These are phyloP conservation scores for Piprites chloris DNA, from an alignment of 2,113 vertebrate genomes.

Conservation along the genomic window DNA sequence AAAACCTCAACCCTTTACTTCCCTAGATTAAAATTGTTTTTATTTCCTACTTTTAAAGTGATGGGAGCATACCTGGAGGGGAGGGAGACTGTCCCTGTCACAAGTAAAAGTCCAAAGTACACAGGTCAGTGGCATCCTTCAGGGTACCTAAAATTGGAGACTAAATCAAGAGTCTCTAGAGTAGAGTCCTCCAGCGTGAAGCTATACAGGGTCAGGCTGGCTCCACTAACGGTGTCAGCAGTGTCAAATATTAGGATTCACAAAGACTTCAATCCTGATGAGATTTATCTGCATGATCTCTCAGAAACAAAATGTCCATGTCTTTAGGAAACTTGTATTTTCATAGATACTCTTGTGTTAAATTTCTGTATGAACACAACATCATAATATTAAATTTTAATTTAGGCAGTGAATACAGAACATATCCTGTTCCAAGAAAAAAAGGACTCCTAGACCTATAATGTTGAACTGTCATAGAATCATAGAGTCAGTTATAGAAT, in stretches of 20 bases:
- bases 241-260: background rate
- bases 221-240: background rate
- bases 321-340: background rate
- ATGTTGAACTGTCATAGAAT: background rate
- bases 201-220: background rate
- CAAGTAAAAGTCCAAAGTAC: background rate
- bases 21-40: background rate
- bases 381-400: background rate
- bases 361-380: background rate
- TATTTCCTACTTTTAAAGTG: background rate
- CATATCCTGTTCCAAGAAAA: background rate
- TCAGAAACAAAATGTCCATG: background rate
- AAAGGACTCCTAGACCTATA: background rate
- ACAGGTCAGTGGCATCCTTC: background rate
- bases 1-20: background rate
- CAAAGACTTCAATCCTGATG: background rate
- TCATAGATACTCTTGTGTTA: background rate
- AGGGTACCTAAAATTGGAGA: background rate
- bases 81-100: background rate
- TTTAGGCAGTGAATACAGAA: background rate
- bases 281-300: background rate
- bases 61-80: background rate
- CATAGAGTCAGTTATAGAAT: background rate
- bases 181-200: background rate
- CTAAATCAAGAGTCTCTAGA: background rate